Conservation (phyloP, 2,797 vertebrate species). For the Hippoglossus hippoglossus region DNA sequence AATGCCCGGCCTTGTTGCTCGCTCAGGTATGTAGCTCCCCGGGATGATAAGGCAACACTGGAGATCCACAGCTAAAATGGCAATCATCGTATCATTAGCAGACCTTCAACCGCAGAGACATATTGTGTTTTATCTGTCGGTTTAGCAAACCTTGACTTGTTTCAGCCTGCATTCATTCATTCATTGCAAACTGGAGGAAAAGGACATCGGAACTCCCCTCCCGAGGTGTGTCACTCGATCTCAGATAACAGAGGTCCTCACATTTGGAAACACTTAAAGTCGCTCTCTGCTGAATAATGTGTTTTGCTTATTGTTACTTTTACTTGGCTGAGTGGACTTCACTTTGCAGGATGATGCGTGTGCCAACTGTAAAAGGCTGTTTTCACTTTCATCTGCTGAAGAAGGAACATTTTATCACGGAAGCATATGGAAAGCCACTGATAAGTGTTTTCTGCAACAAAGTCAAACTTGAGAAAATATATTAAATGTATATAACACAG, state of each 20-base stretch:
- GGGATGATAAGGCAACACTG: conserved; percentile 58
- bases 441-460: no score
- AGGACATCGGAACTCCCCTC: conserved; percentile 17
- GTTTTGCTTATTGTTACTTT: not conserved
- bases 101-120: conserved; percentile 45
- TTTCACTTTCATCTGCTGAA: not conserved
- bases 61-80: conserved; percentile 65
- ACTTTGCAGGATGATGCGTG: not conserved
- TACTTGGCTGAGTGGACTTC: not conserved
- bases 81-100: conserved; percentile 68
- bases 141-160: conserved; percentile 61
- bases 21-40: conserved; percentile 62
- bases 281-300: no score
- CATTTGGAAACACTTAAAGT: conserved; percentile 1
- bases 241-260: not conserved
- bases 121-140: conserved; percentile 56
- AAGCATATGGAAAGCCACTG: no score
- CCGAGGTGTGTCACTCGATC: conserved; percentile 10
- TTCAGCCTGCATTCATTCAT: conserved; percentile 55
- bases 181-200: conserved; percentile 10
- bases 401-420: no score
- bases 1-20: conserved; percentile 63
- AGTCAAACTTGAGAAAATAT: no score
- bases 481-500: no score
- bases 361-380: not conserved